Conservation (phyloP, 2,797 vertebrate genomes). For the Onychomys arenicola region DNA sequence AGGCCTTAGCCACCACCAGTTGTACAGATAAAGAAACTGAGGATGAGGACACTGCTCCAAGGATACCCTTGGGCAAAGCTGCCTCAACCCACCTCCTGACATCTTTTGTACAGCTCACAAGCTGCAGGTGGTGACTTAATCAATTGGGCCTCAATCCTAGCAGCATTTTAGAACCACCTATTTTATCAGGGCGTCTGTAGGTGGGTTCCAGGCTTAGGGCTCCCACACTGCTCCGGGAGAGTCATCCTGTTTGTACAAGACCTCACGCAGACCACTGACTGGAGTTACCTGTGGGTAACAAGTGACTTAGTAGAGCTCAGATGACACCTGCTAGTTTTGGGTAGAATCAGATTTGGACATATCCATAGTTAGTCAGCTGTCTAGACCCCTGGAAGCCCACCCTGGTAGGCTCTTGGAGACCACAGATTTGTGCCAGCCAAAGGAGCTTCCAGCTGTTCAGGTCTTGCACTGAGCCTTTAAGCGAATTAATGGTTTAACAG, state of each 20-base stretch:
- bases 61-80: not conserved
- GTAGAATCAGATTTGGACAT: not conserved
- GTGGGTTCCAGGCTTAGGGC: not conserved
- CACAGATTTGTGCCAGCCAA: not conserved
- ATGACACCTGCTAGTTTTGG: not conserved
- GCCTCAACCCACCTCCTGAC: not conserved
- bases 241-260: not conserved
- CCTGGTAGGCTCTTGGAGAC: not conserved
- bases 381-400: not conserved
- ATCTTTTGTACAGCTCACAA: not conserved
- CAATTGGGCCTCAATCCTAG: not conserved
- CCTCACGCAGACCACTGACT: not conserved
- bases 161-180: not conserved
- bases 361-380: not conserved
- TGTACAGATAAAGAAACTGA: constrained; percentile 67
- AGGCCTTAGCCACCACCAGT: constrained; percentile 35
- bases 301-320: not conserved
- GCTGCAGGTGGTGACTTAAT: not conserved
- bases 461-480: constrained; percentile 33
- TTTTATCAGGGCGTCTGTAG: not conserved
- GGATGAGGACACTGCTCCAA: not conserved
- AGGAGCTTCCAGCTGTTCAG: not conserved
- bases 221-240: not conserved
- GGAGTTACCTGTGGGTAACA: not conserved
- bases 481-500: constrained; percentile 55